Base-by-base conservation (phyloP, 2,888 invertebrate genomes). In the Prosopocoilus inquinatus region DNA sequence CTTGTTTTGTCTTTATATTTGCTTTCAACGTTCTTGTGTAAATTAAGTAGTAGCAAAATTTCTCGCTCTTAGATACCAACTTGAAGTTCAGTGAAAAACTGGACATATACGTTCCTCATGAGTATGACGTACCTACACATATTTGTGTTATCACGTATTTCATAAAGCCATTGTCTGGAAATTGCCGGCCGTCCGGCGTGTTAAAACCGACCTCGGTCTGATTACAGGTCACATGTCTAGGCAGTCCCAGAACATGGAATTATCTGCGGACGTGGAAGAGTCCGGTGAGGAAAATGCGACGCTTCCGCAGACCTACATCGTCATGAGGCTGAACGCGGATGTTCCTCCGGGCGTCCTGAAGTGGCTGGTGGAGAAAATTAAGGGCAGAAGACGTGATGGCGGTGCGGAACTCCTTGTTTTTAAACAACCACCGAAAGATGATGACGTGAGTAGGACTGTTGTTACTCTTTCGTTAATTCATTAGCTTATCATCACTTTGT, bases 391-490 rank as follows among this genome's bases (percentile, higher is more conserved):
- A 44, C 74, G 77, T 46, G 79, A 82, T 66, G 83, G 82, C 2
- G 82, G 83, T 7, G 82, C 81, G 3, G 82, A 83, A 68, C 71
- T 83, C 3, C 66, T 82, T n/a, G 77, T 82, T 1, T 75, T 81
- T 62, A 77, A 75, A 54, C 79, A 82, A 64, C 81, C 81, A 3
- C 61, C 62, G 45, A 49, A 59, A 46, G 56, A 62, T 34, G 60
- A 64, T 47, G 60, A 64, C 46, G 66, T 66, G 52, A 59, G 57
- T 52, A 47, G 48, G 38, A 51, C 15, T 34, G 33, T 33, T 13
- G 35, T 11, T n/a, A n/a, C 20, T 28, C 20, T 28, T 28, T 28
- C 20, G 5, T 28, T 28, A 4, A 28, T 28, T 28, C 20, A 28
- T 28, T 28, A 1, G 20, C 5, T 28, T 28, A 28, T 7, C 20